These are phyloP conservation scores for Drosophila willistoni DNA, from an alignment of 1,140 invertebrate species.

Conservation along the genomic window DNA sequence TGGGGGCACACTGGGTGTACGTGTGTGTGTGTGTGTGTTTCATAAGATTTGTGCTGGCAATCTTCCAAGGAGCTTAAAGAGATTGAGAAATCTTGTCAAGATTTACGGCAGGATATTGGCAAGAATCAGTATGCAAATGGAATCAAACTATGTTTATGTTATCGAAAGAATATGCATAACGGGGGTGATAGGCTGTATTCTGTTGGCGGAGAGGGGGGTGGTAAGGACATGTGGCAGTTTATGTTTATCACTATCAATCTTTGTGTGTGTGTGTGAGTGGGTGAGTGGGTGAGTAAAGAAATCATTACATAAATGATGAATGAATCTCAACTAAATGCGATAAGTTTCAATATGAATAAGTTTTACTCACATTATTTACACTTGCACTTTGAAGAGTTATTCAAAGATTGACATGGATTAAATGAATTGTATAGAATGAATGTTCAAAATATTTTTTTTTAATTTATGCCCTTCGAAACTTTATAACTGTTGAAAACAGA, in stretches of 20 bases:
- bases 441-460: no score
- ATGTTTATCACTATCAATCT: neutral
- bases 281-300: neutral
- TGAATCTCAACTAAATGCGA: neutral
- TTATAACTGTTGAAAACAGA: no score
- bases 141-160: conserved; percentile 14
- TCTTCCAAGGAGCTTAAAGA: conserved; percentile 14
- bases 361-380: neutral
- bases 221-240: neutral
- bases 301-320: conserved; percentile 9
- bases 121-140: conserved; percentile 18
- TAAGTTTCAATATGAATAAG: neutral
- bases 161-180: neutral
- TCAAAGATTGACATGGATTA: no score
- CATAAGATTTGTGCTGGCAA: conserved; percentile 19
- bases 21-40: conserved; percentile 4
- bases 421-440: no score
- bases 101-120: conserved; percentile 18
- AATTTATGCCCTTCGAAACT: no score
- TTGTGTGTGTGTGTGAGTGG: neutral
- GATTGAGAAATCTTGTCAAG: conserved; percentile 22
- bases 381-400: neutral
- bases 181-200: neutral
- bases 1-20: neutral
- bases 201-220: no score